Conservation (phyloP, 1,140 invertebrate species). For the Hermetia illucens region DNA sequence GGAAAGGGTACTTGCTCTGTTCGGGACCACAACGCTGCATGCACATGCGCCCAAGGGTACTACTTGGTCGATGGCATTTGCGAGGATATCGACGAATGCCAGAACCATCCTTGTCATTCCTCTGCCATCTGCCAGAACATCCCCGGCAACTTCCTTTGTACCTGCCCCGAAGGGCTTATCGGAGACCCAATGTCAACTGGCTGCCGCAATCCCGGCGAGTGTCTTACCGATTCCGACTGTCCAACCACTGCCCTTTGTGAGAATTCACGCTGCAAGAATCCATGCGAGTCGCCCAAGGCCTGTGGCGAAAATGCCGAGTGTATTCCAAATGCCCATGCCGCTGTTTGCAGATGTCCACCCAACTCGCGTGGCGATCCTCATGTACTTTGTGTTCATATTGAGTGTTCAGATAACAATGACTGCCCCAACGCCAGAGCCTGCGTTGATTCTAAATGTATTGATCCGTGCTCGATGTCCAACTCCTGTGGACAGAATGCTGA, state of each 20-base stretch:
- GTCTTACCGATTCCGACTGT: conserved; percentile 64
- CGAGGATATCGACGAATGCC: conserved; percentile 70
- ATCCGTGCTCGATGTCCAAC: conserved; percentile 64
- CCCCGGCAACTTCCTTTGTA: conserved; percentile 58
- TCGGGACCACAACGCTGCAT: conserved; percentile 50
- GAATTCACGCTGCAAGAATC: conserved; percentile 64
- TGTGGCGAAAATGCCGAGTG: conserved; percentile 70
- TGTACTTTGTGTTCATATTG: conserved; percentile 50
- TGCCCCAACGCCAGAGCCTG: conserved; percentile 57
- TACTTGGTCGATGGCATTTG: conserved; percentile 50
- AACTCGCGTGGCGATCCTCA: conserved; percentile 63
- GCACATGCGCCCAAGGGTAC: conserved; percentile 62
- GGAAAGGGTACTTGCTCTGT: conserved; percentile 58
- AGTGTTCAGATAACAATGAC: conserved; percentile 67
- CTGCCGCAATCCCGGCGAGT: conserved; percentile 65
- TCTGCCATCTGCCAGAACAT: conserved; percentile 64
- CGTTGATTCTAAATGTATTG: conserved; percentile 60
- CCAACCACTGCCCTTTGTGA: conserved; percentile 60
- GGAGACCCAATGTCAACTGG: conserved; percentile 53
- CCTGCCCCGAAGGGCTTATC: conserved; percentile 62
- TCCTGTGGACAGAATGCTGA: conserved; percentile 68
- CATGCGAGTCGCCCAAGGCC: conserved; percentile 46
- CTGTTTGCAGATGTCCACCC: conserved; percentile 57
- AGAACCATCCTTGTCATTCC: conserved; percentile 55
- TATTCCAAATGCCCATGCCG: conserved; percentile 45